A percentile compares a stretch with the other conserved stretches of the same genome.
phyloP scores from a whole-genome alignment of 2,113 vertebrate species.

The Numenius arquata region DNA sequence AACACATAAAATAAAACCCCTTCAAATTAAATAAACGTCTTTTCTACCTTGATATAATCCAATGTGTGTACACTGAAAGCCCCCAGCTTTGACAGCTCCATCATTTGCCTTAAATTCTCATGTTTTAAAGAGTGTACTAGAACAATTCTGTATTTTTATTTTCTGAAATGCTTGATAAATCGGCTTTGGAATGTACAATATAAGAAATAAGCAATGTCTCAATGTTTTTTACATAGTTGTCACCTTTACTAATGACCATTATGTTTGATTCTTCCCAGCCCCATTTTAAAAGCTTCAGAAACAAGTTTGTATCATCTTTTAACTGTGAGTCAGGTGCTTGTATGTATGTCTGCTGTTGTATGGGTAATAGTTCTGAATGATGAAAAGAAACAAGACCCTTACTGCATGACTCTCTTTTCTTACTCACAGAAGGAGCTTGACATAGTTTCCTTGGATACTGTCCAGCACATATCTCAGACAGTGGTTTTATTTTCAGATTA shows the following conservation, averaged over 20 bases:
- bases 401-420: neutral
- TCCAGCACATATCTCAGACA: neutral
- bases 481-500: neutral
- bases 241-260: neutral
- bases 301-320: neutral
- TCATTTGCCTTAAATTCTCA: neutral
- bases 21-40: neutral
- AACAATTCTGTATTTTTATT: neutral
- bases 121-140: neutral
- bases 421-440: neutral
- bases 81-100: neutral
- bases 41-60: neutral
- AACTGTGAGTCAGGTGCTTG: neutral
- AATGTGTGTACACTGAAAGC: neutral
- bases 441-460: constrained; percentile 32
- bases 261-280: neutral
- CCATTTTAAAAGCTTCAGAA: neutral
- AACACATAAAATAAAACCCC: neutral
- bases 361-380: neutral
- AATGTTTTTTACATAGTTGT: neutral
- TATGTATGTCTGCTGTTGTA: neutral
- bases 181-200: neutral
- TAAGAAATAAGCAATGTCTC: neutral
- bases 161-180: neutral
- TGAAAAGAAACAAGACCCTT: neutral